Conservation (phyloP, 2,888 invertebrate genomes). For the Halictus ligatus region DNA sequence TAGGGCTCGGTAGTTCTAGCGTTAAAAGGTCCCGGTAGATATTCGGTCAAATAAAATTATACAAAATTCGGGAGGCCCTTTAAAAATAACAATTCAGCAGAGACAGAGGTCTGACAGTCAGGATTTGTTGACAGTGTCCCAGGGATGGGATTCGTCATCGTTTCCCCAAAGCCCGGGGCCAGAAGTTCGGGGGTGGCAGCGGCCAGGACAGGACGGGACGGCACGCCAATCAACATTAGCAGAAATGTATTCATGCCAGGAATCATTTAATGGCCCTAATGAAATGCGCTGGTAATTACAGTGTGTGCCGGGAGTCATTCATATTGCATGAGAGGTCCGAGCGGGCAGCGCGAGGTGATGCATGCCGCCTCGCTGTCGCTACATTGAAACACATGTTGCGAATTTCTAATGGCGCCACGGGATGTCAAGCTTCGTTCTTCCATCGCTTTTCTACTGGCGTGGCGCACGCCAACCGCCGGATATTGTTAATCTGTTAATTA, state of each 20-base stretch:
- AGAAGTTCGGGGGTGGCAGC: constrained; percentile 5
- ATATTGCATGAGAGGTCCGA: constrained; percentile 75
- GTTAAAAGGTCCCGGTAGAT: too few relatives aligned
- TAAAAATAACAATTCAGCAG: not conserved
- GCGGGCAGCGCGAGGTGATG: constrained; percentile 70
- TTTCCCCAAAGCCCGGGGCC: not conserved
- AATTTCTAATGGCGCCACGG: constrained; percentile 66
- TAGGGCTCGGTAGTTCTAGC: too few relatives aligned
- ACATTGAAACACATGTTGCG: constrained; percentile 76
- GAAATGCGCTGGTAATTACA: constrained; percentile 78
- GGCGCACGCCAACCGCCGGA: constrained; percentile 26
- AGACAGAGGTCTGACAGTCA: not conserved
- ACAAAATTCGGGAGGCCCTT: not conserved
- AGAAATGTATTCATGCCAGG: constrained; percentile 74
- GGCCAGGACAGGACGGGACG: not conserved
- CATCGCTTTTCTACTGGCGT: constrained; percentile 44
- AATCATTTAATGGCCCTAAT: constrained; percentile 79
- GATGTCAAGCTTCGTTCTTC: constrained; percentile 55
- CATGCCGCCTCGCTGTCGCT: constrained; percentile 67
- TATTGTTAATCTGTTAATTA: constrained; percentile 64
- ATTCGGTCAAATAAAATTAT: not conserved
- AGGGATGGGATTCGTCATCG: not conserved
- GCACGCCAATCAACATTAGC: constrained; percentile 59
- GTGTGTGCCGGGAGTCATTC: constrained; percentile 76
- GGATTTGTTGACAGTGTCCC: not conserved